These are phyloP conservation scores for Capromys pilorides DNA, from an alignment of 2,797 vertebrate genomes.

Conservation along the genomic window DNA sequence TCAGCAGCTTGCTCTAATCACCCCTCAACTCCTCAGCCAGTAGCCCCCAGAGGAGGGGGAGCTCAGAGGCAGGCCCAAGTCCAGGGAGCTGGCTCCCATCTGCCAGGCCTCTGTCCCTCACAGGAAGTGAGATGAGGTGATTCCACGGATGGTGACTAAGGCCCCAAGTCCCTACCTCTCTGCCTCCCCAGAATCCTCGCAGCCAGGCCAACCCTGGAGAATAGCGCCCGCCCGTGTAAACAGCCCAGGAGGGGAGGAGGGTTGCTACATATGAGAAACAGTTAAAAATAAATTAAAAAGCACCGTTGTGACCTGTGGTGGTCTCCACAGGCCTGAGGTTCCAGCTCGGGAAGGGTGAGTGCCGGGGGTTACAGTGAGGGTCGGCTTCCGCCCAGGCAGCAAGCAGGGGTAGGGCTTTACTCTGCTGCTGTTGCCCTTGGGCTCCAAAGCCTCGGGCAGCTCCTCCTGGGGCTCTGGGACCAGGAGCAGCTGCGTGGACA, in stretches of 20 bases:
- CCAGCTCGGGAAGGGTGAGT: conserved; percentile 3
- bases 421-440: not conserved
- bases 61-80: conserved; percentile 25
- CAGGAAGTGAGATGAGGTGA: conserved; percentile 71
- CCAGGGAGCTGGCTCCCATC: not conserved
- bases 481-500: not conserved
- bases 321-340: conserved; percentile 41
- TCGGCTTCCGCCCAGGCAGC: not conserved
- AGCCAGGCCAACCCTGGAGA: conserved; percentile 56
- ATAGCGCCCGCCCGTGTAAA: conserved; percentile 70
- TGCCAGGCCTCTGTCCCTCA: conserved; percentile 7
- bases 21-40: not conserved
- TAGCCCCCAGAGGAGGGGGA: not conserved
- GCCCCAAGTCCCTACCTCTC: conserved; percentile 69
- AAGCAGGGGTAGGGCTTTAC: not conserved
- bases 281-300: conserved; percentile 74
- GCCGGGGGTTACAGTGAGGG: not conserved
- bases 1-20: conserved; percentile 11
- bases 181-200: conserved; percentile 54
- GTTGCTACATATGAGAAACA: conserved; percentile 78
- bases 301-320: conserved; percentile 69
- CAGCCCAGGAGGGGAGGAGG: conserved; percentile 55
- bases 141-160: conserved; percentile 71
- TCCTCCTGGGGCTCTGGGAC: not conserved
- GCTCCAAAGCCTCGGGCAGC: not conserved